These are phyloP conservation scores for Orchestia grillus DNA, from an alignment of 1,140 invertebrate genomes.

Conservation along the genomic window DNA sequence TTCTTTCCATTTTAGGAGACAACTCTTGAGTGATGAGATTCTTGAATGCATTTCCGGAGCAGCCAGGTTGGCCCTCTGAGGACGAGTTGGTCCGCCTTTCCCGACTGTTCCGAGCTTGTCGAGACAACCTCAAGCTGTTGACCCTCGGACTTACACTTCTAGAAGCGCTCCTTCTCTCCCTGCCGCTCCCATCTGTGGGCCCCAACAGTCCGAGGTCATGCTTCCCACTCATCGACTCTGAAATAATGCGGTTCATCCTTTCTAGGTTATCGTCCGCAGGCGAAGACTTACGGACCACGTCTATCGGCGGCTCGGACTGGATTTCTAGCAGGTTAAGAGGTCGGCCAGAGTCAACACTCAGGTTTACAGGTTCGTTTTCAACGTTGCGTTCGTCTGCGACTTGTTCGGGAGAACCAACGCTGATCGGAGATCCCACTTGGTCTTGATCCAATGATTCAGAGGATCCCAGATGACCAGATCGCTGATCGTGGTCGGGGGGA, in stretches of 20 bases:
- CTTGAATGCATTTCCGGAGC: not conserved
- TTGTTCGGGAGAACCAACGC: slow-evolving; percentile 26
- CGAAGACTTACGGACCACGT: not conserved
- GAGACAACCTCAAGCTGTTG: not conserved
- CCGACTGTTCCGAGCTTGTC: not conserved
- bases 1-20: not conserved
- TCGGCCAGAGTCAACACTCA: not conserved
- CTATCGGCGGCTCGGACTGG: not conserved
- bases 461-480: not conserved
- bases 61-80: not conserved
- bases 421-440: slow-evolving; percentile 1
- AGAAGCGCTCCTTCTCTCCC: not conserved
- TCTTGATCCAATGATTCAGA: not conserved
- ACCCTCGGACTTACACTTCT: slow-evolving; percentile 8
- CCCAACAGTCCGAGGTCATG: not conserved
- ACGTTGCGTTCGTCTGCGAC: not conserved
- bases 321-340: not conserved
- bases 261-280: not conserved
- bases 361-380: slow-evolving; percentile 22
- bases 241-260: not conserved
- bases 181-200: not conserved
- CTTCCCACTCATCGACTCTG: not conserved
- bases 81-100: not conserved
- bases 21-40: not conserved
- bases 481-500: not conserved